Conservation (phyloP, 2,113 vertebrate species). For the Amphiprion ocellaris region DNA sequence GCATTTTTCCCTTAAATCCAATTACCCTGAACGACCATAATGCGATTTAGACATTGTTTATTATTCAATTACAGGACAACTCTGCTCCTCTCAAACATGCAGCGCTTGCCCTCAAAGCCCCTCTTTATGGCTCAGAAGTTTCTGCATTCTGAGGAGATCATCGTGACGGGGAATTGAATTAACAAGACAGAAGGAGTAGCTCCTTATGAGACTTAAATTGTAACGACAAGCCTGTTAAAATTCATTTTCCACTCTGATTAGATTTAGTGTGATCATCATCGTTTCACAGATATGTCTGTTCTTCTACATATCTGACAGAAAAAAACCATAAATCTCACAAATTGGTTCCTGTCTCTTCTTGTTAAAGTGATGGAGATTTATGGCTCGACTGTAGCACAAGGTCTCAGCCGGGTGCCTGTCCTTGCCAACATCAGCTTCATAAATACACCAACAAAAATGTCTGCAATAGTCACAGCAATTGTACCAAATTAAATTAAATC, state of each 20-base stretch:
- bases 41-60: constrained; percentile 83
- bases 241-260: constrained; percentile 85
- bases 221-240: constrained; percentile 84
- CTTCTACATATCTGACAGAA: constrained; percentile 83
- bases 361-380: constrained; percentile 83
- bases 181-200: constrained; percentile 76
- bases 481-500: constrained; percentile 69
- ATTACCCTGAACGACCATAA: constrained; percentile 80
- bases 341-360: constrained; percentile 80
- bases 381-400: constrained; percentile 59
- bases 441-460: constrained; percentile 54
- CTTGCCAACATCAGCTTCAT: constrained; percentile 48
- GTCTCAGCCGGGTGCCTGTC: constrained; percentile 41
- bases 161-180: constrained; percentile 80
- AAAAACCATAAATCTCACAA: constrained; percentile 81
- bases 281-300: constrained; percentile 75
- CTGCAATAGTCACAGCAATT: constrained; percentile 52
- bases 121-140: constrained; percentile 78
- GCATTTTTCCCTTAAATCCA: constrained; percentile 78
- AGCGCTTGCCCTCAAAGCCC: constrained; percentile 67
- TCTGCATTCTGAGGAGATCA: constrained; percentile 71
- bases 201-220: constrained; percentile 79
- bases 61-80: constrained; percentile 80
- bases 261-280: constrained; percentile 78
- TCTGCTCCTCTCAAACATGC: constrained; percentile 72